Base-by-base conservation (phyloP, 2,113 vertebrate genomes). In the Eleginops maclovinus region DNA sequence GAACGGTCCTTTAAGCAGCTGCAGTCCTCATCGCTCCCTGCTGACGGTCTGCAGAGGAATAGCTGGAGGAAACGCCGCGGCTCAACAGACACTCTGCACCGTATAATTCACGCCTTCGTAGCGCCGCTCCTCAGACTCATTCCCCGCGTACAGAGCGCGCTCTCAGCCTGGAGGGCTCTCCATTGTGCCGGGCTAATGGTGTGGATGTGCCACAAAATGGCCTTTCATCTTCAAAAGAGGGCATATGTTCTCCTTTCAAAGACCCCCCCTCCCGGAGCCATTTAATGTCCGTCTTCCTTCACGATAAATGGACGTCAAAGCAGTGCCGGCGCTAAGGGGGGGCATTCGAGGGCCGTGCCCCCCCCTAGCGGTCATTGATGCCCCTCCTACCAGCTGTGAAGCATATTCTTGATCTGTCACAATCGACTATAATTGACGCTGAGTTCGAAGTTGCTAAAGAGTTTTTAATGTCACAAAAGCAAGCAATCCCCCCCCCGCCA, bases 141-240 rank as follows among this genome's bases (percentile, higher is more conserved):
- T n/a, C n/a, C 59, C 19, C 43, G 2, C 28, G 64, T 66, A n/a
- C 19, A 49, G 41, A 49, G 24, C 4, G 9, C 24, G 56, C 15
- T 40, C 41, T 31, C 31, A 7, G 49, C 79, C 83, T 40, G 0
- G 22, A 72, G 72, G 67, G 50, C 65, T 31, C 50, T 59, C 24
- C 61, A 21, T 83, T 83, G 72, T 86, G 72, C 56, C 49, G 0
- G 26, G 24, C 61, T 79, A 72, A 83, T 83, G 67, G 67, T 28
- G 75, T 74, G 64, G 64, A 72, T 62, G 84, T 43, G 65, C 63
- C 65, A 40, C 79, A 74, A 75, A 78, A 61, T n/a, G 36, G 47
- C 75, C 17, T 60, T 55, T 79, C 64, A 14, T 81, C 73, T 55
- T 65, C 47, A 77, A 69, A 74, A 60, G 58, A 51, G 22, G 59